Conservation (phyloP, 2,888 invertebrate genomes). For the Cryptosula pallasiana region DNA sequence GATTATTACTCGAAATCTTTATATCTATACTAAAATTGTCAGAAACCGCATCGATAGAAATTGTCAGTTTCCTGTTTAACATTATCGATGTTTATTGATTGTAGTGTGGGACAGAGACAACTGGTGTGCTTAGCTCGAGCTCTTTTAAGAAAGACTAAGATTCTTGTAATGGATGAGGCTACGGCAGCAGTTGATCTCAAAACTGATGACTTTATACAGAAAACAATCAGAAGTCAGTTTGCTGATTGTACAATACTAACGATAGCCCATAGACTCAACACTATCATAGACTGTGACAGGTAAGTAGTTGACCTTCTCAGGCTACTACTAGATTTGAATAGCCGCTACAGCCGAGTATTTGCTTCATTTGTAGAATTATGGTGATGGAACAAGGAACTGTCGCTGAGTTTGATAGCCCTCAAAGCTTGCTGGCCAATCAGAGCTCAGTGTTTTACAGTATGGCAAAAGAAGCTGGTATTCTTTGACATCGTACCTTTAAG, state of each 20-base stretch:
- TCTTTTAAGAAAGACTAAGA: conserved; percentile 74
- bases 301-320: too few relatives aligned
- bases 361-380: conserved; percentile 48
- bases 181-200: conserved; percentile 85
- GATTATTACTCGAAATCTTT: too few relatives aligned
- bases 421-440: conserved; percentile 43
- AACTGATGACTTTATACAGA: conserved; percentile 76
- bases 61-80: not conserved
- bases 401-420: conserved; percentile 51
- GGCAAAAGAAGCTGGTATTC: conserved; percentile 39
- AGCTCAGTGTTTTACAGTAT: conserved; percentile 49
- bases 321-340: too few relatives aligned
- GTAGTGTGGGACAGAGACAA: conserved; percentile 79
- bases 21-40: not conserved
- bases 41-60: not conserved
- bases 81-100: too few relatives aligned
- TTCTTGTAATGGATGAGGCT: conserved; percentile 81
- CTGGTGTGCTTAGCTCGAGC: conserved; percentile 78
- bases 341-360: too few relatives aligned
- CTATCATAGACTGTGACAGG: conserved; percentile 63
- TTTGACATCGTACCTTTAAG: too few relatives aligned
- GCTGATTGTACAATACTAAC: conserved; percentile 80
- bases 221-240: conserved; percentile 81
- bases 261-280: conserved; percentile 86
- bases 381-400: conserved; percentile 53